These are phyloP conservation scores for Anneissia japonica DNA, from an alignment of 35 echinoderm and acorn worm genomes.

Conservation along the genomic window DNA sequence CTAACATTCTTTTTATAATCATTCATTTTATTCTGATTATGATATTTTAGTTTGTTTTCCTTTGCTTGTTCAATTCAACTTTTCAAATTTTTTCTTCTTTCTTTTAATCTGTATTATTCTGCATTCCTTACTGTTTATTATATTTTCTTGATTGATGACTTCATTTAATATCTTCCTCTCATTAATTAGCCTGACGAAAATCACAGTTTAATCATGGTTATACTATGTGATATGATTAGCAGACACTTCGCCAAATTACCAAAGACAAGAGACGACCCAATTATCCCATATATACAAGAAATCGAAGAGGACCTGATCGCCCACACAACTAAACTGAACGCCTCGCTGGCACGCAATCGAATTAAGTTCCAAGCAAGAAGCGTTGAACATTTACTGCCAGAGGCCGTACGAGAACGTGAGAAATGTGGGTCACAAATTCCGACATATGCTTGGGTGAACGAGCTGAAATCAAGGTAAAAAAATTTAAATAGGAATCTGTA, in stretches of 20 bases:
- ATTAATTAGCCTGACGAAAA: conserved; percentile 89
- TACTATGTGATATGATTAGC: conserved; percentile 80
- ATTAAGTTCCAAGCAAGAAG: conserved; percentile 86
- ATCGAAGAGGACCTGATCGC: conserved; percentile 65
- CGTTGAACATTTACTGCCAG: conserved; percentile 76
- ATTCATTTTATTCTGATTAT: too few relatives aligned
- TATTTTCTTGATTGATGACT: not conserved
- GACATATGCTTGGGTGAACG: conserved; percentile 88
- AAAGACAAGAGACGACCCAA: conserved; percentile 22
- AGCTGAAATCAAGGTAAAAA: conserved; percentile 71
- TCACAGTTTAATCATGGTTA: conserved; percentile 82
- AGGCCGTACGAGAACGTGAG: conserved; percentile 68
- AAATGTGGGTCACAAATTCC: conserved; percentile 48
- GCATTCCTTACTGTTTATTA: not conserved
- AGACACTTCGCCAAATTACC: conserved; percentile 51
- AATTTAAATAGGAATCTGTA: not conserved
- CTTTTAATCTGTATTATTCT: too few relatives aligned
- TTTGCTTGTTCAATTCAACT: too few relatives aligned
- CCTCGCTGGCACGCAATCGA: conserved; percentile 77
- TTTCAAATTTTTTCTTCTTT: too few relatives aligned
- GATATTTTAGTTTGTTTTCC: too few relatives aligned
- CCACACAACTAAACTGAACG: conserved; percentile 76
- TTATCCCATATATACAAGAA: conserved; percentile 84
- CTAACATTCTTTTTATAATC: too few relatives aligned
- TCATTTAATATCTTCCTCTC: not conserved